Conservation (phyloP, 2,113 vertebrate genomes). For the Malurus elegans region DNA sequence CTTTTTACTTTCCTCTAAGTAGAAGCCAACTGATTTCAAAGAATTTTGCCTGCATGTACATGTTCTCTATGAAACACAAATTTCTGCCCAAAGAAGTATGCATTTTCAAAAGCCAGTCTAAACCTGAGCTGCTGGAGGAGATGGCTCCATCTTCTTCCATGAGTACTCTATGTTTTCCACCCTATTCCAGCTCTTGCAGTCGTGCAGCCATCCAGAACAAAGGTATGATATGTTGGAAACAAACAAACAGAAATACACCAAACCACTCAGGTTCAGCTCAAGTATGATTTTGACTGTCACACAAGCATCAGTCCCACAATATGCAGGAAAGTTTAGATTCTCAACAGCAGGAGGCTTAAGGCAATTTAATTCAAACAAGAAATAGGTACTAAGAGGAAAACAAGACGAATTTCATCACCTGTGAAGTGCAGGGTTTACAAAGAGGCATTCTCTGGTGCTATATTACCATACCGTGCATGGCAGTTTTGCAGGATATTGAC, state of each 20-base stretch:
- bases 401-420: not conserved
- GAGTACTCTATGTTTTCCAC: not conserved
- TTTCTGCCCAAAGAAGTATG: not conserved
- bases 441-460: not conserved
- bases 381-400: not conserved
- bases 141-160: not conserved
- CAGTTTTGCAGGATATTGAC: not conserved
- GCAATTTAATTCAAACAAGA: not conserved
- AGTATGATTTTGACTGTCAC: not conserved
- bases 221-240: not conserved
- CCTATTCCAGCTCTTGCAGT: not conserved
- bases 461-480: rapidly evolving
- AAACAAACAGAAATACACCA: not conserved
- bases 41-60: not conserved
- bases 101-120: not conserved
- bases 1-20: not conserved
- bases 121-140: not conserved
- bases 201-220: not conserved
- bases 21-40: not conserved
- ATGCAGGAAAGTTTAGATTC: not conserved
- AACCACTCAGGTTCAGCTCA: not conserved
- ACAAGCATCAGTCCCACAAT: not conserved
- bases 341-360: not conserved
- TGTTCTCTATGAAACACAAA: not conserved
- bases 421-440: not conserved